A percentile compares a stretch with the other conserved stretches of the same genome.
Evolutionary conservation across 2,113 vertebrate species (phyloP).

Genomic region (Peromyscus californicus): DNA sequence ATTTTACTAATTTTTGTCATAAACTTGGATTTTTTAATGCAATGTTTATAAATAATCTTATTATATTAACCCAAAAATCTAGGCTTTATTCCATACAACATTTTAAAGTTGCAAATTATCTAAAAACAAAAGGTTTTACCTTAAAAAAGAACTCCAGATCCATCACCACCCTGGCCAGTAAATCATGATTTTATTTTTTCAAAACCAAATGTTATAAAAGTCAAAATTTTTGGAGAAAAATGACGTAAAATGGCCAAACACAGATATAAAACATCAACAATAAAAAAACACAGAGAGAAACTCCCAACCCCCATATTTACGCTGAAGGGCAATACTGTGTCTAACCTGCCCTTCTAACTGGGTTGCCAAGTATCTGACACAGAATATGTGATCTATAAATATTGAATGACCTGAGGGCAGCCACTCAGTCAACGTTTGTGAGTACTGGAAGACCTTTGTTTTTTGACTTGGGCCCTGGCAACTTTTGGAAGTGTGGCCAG

Average conservation of each 20-base stretch:
- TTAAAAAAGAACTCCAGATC: neutral
- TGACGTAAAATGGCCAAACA: neutral
- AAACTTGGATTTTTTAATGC: neutral
- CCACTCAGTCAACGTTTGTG: neutral
- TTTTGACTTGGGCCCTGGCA: neutral
- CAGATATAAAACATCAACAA: neutral
- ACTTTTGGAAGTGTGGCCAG: neutral
- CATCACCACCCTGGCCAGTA: neutral
- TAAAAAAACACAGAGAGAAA: neutral
- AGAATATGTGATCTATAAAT: neutral
- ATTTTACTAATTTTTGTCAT: neutral
- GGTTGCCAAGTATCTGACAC: neutral
- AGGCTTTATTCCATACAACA: neutral
- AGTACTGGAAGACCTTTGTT: neutral
- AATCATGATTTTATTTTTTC: neutral
- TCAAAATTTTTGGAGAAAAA: neutral
- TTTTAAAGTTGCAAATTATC: neutral
- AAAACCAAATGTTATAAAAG: neutral
- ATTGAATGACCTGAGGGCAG: neutral
- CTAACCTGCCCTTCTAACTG: neutral
- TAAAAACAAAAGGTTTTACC: neutral
- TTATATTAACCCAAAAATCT: neutral
- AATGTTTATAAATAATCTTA: neutral
- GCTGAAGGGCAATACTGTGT: neutral
- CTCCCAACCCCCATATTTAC: neutral